These are phyloP conservation scores for Bubo scandiacus DNA, from an alignment of 2,113 vertebrate species.

Conservation along the genomic window DNA sequence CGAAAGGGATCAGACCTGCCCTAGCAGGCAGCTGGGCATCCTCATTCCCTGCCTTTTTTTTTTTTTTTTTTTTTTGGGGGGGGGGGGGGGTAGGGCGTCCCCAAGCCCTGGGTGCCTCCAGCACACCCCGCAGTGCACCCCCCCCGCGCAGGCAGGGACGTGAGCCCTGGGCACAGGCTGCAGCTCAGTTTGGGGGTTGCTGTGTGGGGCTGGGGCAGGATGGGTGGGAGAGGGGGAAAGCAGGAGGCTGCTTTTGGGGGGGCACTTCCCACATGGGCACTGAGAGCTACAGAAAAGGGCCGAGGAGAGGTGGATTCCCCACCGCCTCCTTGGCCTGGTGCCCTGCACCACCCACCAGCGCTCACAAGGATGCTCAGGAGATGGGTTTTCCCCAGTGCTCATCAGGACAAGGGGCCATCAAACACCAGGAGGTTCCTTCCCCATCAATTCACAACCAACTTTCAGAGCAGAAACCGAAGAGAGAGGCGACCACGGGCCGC, in stretches of 20 bases:
- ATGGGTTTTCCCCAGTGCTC: neutral
- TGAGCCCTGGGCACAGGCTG: neutral
- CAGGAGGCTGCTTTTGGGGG: neutral
- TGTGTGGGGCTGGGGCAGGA: neutral
- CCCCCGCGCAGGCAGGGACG: neutral
- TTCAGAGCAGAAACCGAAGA: neutral
- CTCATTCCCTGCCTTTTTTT: too few species aligned
- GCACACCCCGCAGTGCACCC: accelerated
- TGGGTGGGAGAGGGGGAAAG: neutral
- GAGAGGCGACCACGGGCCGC: accelerated
- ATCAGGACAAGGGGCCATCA: neutral
- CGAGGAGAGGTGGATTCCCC: neutral
- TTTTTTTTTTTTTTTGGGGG: too few species aligned
- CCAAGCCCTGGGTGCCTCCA: neutral
- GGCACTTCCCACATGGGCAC: neutral
- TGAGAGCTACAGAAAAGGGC: neutral
- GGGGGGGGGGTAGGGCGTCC: neutral
- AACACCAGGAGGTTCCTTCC: neutral
- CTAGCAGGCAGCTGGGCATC: neutral
- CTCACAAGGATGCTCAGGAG: neutral
- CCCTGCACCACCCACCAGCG: neutral
- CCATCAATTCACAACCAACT: neutral
- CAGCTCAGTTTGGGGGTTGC: neutral
- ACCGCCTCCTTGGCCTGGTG: accelerated
- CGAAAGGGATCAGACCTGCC: neutral